phyloP scores from a whole-genome alignment of 1,140 invertebrate species.

The Aphidius gifuensis region DNA sequence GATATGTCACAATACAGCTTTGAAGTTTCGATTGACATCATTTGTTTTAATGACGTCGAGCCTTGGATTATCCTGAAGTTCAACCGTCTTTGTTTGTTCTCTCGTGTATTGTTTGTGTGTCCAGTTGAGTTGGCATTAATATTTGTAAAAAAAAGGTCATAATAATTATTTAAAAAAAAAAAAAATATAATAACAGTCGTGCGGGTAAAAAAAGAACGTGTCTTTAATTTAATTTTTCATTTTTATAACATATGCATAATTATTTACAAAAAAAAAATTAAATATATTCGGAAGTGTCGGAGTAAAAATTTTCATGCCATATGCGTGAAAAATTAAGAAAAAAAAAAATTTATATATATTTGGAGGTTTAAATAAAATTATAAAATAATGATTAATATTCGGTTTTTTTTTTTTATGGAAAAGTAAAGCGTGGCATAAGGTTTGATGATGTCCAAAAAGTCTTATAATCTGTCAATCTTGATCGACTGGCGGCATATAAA shows the following conservation, averaged over 20 bases:
- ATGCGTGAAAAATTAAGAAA: slow-evolving; percentile 26
- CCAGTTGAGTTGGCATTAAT: slow-evolving; percentile 25
- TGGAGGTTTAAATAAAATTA: background rate
- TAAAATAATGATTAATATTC: background rate
- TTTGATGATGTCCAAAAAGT: too few relatives aligned
- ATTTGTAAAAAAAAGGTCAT: slow-evolving; percentile 10
- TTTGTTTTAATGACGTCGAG: slow-evolving; percentile 16
- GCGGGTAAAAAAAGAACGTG: too few relatives aligned
- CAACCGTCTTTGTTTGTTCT: slow-evolving; percentile 29
- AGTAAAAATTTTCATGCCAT: slow-evolving; percentile 24
- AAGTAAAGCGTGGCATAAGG: background rate
- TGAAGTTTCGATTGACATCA: slow-evolving; percentile 15
- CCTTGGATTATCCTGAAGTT: slow-evolving; percentile 22
- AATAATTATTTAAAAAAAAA: too few relatives aligned
- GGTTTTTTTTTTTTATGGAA: background rate
- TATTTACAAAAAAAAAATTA: background rate
- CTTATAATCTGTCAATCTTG: background rate
- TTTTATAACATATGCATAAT: slow-evolving; percentile 15
- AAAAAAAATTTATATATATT: background rate
- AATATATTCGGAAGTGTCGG: slow-evolving; percentile 2
- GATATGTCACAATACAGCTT: slow-evolving; percentile 24
- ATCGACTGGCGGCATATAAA: background rate
- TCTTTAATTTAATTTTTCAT: too few relatives aligned
- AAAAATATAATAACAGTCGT: too few relatives aligned
- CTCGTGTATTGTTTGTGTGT: too few relatives aligned